These are phyloP conservation scores for Mastigias papua DNA, from an alignment of 30 jellyfish, hydroid and myxozoan species.

Conservation along the genomic window DNA sequence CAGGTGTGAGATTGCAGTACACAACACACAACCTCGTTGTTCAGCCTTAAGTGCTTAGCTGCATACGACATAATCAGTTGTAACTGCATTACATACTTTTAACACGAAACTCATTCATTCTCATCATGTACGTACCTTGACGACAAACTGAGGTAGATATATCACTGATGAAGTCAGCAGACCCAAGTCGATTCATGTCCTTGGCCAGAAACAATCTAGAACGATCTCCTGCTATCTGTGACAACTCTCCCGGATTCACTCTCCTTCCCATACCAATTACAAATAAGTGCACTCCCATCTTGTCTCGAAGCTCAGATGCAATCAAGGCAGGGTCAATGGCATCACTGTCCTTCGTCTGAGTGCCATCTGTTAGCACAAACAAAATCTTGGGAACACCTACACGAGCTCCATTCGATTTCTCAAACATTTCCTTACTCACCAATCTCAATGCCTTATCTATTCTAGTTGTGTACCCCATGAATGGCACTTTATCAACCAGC, in stretches of 20 bases:
- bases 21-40: too few relatives aligned
- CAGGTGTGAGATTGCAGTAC: too few relatives aligned
- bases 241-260: slow-evolving; percentile 73
- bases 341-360: slow-evolving; percentile 67
- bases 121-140: slow-evolving; percentile 8
- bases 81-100: too few relatives aligned
- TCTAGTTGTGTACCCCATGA: slow-evolving; percentile 71
- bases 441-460: slow-evolving; percentile 66
- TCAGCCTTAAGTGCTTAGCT: too few relatives aligned
- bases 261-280: slow-evolving; percentile 88
- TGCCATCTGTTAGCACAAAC: slow-evolving; percentile 68
- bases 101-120: too few relatives aligned
- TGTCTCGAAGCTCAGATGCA: slow-evolving; percentile 66
- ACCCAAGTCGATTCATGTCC: slow-evolving; percentile 58
- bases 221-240: slow-evolving; percentile 58
- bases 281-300: slow-evolving; percentile 56
- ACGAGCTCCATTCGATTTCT: slow-evolving; percentile 56
- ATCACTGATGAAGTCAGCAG: slow-evolving; percentile 47
- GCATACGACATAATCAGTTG: too few relatives aligned
- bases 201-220: slow-evolving; percentile 67
- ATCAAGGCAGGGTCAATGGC: slow-evolving; percentile 77
- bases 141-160: slow-evolving; percentile 26
- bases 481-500: slow-evolving; percentile 54
- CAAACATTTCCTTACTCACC: slow-evolving; percentile 49
- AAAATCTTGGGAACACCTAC: slow-evolving; percentile 40